Base-by-base conservation (phyloP, 2,888 invertebrate species). In the Archips crataeganus region DNA sequence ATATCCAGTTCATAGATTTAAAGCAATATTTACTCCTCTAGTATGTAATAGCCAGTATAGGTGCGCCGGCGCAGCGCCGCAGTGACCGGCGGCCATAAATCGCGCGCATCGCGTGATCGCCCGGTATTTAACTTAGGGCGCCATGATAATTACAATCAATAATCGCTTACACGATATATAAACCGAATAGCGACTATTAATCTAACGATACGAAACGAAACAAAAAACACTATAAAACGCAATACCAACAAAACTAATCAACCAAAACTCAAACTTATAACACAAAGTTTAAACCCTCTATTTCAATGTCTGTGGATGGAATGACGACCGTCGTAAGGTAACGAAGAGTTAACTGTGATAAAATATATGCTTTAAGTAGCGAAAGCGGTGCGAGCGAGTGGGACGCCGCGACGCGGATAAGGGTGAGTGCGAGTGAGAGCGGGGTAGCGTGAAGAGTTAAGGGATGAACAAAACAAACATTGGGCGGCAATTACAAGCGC, bases 71-170 rank as follows among this genome's bases (percentile, higher is more conserved):
- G 63, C 73, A 73, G 39, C 64, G 59, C 75, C 75, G 75, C 77
- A 74, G 78, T 77, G 75, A 81, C 80, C 81, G 84, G 81, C 80
- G 80, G 71, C 79, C 77, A 86, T 89, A 88, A 90, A 88, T 87
- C 83, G 76, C 70, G 78, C 78, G 77, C 80, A 84, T 91, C 85
- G 89, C 91, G 90, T 90, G 91, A 89, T 84, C 85, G 83, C 79
- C 75, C 84, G 78, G 86, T 87, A 83, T 88, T 89, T 88, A 85
- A 85, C 88, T 86, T 82, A 88, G 85, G 84, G 86, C 87, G 87
- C 89, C 88, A 90, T 90, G 86, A 89, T 92, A 90, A 92, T 91
- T 92, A 91, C 90, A 90, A 92, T 93, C 91, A 93, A 93, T 92
- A 92, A 91, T 87, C 84, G 81, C 80, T 82, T 84, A 82, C 83